Evolutionary conservation across 2,888 invertebrate genomes (phyloP), one percentile per base, ranked within the genome.

Genomic region (Ornithoptera priamus): DNA sequence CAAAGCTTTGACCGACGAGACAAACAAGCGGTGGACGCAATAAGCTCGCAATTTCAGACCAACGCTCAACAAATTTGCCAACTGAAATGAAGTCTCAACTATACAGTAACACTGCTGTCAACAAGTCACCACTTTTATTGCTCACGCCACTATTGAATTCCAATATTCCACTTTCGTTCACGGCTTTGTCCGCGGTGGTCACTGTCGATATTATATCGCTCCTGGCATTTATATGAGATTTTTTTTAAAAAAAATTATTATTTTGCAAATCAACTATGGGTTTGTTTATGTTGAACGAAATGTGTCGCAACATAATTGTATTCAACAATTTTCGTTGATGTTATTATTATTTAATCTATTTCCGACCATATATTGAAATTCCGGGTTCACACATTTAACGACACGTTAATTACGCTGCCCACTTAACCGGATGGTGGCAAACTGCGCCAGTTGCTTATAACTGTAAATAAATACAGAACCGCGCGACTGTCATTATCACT

Each of bases 31-130:
- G 81, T 85, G 85, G 83, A 83, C 81, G 90, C 91, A 92, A 92
- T 91, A 92, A 90, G 85, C 85, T 80, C 81, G 85, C 87, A 84
- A 85, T 90, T 90, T 87, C 83, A 85, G 85, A 82, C 81, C 84
- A 82, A 80, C 85, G 81, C 84, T 88, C 86, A 82, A 88, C 91
- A 90, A 90, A 90, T 90, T 90, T 89, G 82, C 90, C 85, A 83
- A 87, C 85, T 82, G 88, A 86, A 90, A 91, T 90, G 88, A 90
- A 90, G 89, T 88, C 85, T 83, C 85, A 72, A 82, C 85, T 83
- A 82, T 83, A 82, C 78, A 82, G 78, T 80, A 66, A 62, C 66
- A 80, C 79, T 78, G 85, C 81, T 87, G 89, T 89, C 89, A 88
- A 87, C 88, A 86, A 81, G 81, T 85, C 83, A 85, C 85, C 74